Percentiles rank a stretch among this genome's conserved stretches.
Evolutionary conservation across 2,888 invertebrate genomes (phyloP).

Genomic region (Phengaris alcon): DNA sequence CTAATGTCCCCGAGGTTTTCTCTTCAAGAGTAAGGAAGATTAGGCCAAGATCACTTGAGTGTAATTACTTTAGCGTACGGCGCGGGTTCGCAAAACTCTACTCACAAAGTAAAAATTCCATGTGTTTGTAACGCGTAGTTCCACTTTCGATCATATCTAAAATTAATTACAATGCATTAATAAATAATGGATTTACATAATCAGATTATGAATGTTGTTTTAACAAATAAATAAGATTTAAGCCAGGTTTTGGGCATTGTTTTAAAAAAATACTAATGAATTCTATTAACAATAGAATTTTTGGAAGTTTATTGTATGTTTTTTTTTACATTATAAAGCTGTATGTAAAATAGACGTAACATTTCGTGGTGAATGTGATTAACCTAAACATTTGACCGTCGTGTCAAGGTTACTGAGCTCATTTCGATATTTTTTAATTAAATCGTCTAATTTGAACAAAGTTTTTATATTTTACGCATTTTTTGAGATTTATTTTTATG

Average conservation of each 20-base stretch:
- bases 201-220: neutral
- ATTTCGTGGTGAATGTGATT: conserved; percentile 9
- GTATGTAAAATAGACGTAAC: neutral
- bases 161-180: neutral
- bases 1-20: no score
- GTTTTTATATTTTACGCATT: neutral
- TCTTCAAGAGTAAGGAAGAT: no score
- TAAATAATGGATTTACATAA: neutral
- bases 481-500: no score
- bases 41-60: no score
- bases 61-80: no score
- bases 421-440: neutral
- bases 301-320: neutral
- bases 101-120: no score
- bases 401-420: conserved; percentile 17
- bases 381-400: conserved; percentile 26
- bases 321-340: neutral
- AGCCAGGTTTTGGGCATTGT: neutral
- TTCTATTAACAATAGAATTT: neutral
- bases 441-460: neutral
- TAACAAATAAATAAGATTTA: neutral
- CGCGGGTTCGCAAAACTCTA: no score
- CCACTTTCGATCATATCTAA: no score
- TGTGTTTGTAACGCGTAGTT: no score
- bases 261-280: neutral